phyloP scores from a whole-genome alignment of 2,888 invertebrate genomes.

The Drosophila histrio region DNA sequence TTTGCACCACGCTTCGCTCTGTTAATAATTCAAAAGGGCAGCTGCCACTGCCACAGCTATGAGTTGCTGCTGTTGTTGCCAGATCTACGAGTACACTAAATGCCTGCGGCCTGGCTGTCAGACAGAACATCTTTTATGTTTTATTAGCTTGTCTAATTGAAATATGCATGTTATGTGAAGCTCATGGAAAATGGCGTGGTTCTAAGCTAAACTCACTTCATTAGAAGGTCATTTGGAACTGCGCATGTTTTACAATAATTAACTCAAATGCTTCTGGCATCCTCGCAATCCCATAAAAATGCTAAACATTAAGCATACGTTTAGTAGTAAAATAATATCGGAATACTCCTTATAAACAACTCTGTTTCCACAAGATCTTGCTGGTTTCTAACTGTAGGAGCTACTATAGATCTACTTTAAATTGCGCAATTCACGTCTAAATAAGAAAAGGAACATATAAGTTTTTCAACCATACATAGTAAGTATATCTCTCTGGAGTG shows the following conservation, averaged over 20 bases:
- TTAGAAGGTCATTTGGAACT: conserved; percentile 35
- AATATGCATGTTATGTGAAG: conserved; percentile 39
- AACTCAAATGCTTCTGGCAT: conserved; percentile 16
- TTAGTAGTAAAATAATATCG: too few species aligned
- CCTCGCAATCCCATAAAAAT: not conserved
- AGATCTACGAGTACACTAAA: conserved; percentile 21
- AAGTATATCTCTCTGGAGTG: too few species aligned
- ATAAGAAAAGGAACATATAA: too few species aligned
- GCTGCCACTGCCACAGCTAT: conserved; percentile 4
- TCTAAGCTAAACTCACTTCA: conserved; percentile 26
- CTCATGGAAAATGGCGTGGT: conserved; percentile 23
- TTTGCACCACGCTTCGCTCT: conserved; percentile 38
- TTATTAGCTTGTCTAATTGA: conserved; percentile 73
- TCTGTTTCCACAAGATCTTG: too few species aligned
- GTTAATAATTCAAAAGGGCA: conserved; percentile 41
- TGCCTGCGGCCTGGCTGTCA: conserved; percentile 35
- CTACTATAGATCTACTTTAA: too few species aligned
- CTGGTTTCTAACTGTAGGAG: too few species aligned
- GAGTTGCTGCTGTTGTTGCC: conserved; percentile 17
- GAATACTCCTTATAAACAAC: too few species aligned
- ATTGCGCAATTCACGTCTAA: too few species aligned
- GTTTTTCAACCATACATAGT: too few species aligned
- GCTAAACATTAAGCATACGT: too few species aligned
- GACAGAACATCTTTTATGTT: conserved; percentile 58
- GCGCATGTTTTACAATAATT: conserved; percentile 31